Percentiles rank a stretch among this genome's conserved stretches.
Conservation (phyloP, 2,888 invertebrate species). For the Glaucopsyche alexis region DNA sequence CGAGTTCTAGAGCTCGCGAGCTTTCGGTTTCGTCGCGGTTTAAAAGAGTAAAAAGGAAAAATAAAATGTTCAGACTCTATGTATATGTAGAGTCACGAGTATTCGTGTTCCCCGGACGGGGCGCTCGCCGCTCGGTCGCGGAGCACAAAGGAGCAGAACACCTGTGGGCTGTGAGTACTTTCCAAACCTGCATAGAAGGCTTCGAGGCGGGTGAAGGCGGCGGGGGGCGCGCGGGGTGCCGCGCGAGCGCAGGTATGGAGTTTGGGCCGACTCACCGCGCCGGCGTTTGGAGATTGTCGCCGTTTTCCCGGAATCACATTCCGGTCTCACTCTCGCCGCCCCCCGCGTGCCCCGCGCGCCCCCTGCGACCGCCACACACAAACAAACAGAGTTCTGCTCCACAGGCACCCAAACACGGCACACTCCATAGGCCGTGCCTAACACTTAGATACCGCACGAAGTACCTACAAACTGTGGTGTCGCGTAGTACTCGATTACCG, state of each 20-base stretch:
- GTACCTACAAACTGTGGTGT: not conserved
- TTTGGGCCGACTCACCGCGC: slow-evolving; percentile 29
- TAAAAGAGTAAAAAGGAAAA: not conserved
- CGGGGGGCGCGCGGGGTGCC: slow-evolving; percentile 26
- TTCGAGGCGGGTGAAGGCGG: slow-evolving; percentile 36
- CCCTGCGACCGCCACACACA: not conserved
- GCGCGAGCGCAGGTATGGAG: slow-evolving; percentile 32
- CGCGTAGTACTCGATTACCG: not conserved
- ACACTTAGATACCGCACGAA: not conserved
- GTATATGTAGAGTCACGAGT: not conserved
- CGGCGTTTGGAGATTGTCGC: slow-evolving; percentile 29
- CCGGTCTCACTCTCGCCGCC: slow-evolving; percentile 17
- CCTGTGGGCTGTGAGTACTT: slow-evolving; percentile 29
- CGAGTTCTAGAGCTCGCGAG: not conserved
- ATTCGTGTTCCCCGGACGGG: not conserved
- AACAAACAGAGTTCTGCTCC: slow-evolving; percentile 14
- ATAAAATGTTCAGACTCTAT: not conserved
- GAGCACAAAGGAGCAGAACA: slow-evolving; percentile 32
- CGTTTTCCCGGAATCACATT: slow-evolving; percentile 30
- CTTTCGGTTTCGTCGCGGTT: not conserved
- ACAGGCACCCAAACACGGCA: not conserved
- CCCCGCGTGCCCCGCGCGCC: not conserved
- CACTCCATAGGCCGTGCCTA: not conserved
- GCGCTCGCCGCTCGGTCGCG: not conserved
- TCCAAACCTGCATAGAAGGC: slow-evolving; percentile 33